A percentile compares a stretch with the other conserved stretches of the same genome.
Conservation (phyloP, 2,888 invertebrate species). For the Cartodere bifasciata region DNA sequence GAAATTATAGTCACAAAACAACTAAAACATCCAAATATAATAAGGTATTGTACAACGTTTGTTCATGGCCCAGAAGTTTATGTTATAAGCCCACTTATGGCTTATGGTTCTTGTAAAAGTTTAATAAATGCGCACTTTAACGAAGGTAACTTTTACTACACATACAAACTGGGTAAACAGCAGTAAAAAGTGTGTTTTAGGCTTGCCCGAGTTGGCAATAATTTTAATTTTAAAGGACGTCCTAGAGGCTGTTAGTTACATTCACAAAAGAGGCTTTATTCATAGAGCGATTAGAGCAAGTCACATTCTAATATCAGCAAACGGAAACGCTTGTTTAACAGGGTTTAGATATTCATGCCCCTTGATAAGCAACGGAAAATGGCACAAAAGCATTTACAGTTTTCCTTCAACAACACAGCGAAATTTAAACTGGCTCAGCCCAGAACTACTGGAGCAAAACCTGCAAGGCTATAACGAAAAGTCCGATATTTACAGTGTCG, state of each 20-base stretch:
- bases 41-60: slow-evolving; percentile 64
- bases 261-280: slow-evolving; percentile 73
- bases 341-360: slow-evolving; percentile 71
- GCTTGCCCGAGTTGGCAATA: slow-evolving; percentile 72
- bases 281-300: slow-evolving; percentile 77
- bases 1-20: slow-evolving; percentile 69
- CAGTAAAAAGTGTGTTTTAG: slow-evolving; percentile 30
- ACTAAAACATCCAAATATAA: slow-evolving; percentile 65
- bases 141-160: no score
- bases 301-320: slow-evolving; percentile 66
- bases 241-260: slow-evolving; percentile 66
- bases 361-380: slow-evolving; percentile 57
- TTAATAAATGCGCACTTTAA: slow-evolving; percentile 63
- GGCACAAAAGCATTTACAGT: slow-evolving; percentile 56
- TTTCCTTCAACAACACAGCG: slow-evolving; percentile 58
- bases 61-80: slow-evolving; percentile 66
- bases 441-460: slow-evolving; percentile 74
- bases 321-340: slow-evolving; percentile 58
- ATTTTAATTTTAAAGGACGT: slow-evolving; percentile 68
- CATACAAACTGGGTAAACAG: slow-evolving; percentile 6
- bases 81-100: slow-evolving; percentile 72
- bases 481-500: slow-evolving; percentile 85
- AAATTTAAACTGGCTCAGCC: slow-evolving; percentile 83
- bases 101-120: slow-evolving; percentile 72
- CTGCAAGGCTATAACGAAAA: slow-evolving; percentile 65